Conservation (phyloP, 2,113 vertebrate species). For the Pseudorectes ferrugineus region DNA sequence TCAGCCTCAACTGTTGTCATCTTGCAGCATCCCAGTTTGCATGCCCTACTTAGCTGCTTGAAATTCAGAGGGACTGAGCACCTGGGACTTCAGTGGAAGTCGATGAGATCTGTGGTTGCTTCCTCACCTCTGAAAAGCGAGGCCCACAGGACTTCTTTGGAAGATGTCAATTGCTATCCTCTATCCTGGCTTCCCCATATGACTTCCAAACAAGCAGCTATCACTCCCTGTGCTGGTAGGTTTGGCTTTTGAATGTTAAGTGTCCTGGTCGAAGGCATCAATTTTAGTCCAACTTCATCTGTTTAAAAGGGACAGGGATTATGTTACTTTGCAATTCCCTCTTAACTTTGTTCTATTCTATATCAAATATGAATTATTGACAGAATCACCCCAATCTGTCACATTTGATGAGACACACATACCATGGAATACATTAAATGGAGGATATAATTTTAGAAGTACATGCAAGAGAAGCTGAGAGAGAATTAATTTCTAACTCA, state of each 20-base stretch:
- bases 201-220: background rate
- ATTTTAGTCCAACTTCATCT: background rate
- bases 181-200: background rate
- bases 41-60: constrained; percentile 10
- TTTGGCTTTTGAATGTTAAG: constrained; percentile 8
- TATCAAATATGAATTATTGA: constrained; percentile 57
- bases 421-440: constrained; percentile 11
- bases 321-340: constrained; percentile 8
- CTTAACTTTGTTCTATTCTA: constrained; percentile 16
- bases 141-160: constrained; percentile 6
- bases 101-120: background rate
- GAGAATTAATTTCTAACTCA: constrained; percentile 30
- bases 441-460: constrained; percentile 15
- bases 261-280: background rate
- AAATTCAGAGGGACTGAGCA: constrained; percentile 16
- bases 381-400: constrained; percentile 53
- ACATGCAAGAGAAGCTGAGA: background rate
- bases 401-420: constrained; percentile 20
- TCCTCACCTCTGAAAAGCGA: constrained; percentile 5
- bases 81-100: background rate
- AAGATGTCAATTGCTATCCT: background rate
- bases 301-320: background rate
- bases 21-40: constrained; percentile 1
- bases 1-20: background rate
- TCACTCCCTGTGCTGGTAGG: background rate